These are phyloP conservation scores for Haliclona indistincta DNA, from an alignment of 37 sponge, comb jelly and placozoan species.

Conservation along the genomic window DNA sequence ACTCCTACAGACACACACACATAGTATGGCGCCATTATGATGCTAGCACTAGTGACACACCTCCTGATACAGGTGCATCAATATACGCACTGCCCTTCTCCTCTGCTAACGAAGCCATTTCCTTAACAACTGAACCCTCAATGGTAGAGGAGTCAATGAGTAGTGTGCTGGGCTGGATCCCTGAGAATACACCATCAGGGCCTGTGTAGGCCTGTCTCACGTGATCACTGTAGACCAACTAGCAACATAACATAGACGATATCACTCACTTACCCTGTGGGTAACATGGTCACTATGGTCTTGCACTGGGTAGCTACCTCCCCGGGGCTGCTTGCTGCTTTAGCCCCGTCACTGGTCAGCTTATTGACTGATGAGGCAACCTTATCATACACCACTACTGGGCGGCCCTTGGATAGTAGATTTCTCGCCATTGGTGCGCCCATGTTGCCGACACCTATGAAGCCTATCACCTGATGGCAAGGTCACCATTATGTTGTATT, in stretches of 20 bases:
- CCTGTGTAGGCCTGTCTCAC: background rate
- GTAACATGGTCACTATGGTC: slow-evolving; percentile 89
- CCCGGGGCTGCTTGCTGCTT: slow-evolving; percentile 48
- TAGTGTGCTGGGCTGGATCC: slow-evolving; percentile 57
- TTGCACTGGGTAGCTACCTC: slow-evolving; percentile 64
- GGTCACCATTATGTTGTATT: too few relatives aligned
- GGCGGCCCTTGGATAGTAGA: slow-evolving; percentile 69
- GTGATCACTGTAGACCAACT: background rate
- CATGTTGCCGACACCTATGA: slow-evolving; percentile 99
- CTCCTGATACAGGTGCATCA: slow-evolving; percentile 99
- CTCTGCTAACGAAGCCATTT: slow-evolving; percentile 39
- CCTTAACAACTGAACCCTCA: slow-evolving; percentile 69
- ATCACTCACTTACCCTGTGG: slow-evolving; percentile 11
- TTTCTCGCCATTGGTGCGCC: slow-evolving; percentile 94
- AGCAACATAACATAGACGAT: background rate
- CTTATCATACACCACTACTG: slow-evolving; percentile 84
- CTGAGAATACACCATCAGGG: slow-evolving; percentile 10
- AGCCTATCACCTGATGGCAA: slow-evolving; percentile 70
- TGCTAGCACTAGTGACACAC: slow-evolving; percentile 25
- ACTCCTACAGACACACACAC: slow-evolving; percentile 59
- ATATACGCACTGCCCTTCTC: slow-evolving; percentile 60
- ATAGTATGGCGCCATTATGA: background rate
- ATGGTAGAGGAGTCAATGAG: slow-evolving; percentile 97
- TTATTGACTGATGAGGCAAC: slow-evolving; percentile 30
- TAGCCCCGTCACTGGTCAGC: slow-evolving; percentile 68